A percentile compares a stretch with the other conserved stretches of the same genome.
phyloP scores from a whole-genome alignment of 2,888 invertebrate species.

The Caenorhabditis zanzibari region DNA sequence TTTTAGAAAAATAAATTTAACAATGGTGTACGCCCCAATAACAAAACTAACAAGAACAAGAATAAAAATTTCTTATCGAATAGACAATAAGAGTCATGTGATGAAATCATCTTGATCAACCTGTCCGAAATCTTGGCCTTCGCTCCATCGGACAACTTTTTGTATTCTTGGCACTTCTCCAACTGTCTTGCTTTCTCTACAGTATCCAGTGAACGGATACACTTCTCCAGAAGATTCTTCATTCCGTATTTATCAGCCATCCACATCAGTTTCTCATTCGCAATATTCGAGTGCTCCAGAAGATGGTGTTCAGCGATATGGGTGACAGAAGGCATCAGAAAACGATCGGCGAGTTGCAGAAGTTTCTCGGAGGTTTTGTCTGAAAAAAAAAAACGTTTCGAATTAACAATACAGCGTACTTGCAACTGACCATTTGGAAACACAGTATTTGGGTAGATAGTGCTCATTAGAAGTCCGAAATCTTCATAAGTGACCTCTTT shows the following conservation, averaged over 20 bases:
- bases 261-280: conserved; percentile 2
- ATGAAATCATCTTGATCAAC: too few relatives aligned
- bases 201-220: not conserved
- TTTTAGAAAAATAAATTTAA: too few relatives aligned
- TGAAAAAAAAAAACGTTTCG: not conserved
- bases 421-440: conserved; percentile 16
- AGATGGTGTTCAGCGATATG: conserved; percentile 13
- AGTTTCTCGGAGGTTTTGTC: conserved; percentile 18
- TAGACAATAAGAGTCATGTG: too few relatives aligned
- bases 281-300: not conserved
- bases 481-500: conserved; percentile 9
- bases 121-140: not conserved
- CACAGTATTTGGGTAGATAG: not conserved
- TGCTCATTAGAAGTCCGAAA: not conserved
- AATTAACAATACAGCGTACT: too few relatives aligned
- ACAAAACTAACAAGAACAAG: too few relatives aligned
- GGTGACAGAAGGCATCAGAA: not conserved
- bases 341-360: conserved; percentile 6
- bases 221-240: not conserved
- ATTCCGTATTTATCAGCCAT: conserved; percentile 1
- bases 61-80: too few relatives aligned
- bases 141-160: not conserved
- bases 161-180: not conserved
- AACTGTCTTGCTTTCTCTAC: not conserved
- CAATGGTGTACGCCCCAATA: too few relatives aligned